Base-by-base conservation (phyloP, 2,113 vertebrate genomes). In the Zosterops lateralis region DNA sequence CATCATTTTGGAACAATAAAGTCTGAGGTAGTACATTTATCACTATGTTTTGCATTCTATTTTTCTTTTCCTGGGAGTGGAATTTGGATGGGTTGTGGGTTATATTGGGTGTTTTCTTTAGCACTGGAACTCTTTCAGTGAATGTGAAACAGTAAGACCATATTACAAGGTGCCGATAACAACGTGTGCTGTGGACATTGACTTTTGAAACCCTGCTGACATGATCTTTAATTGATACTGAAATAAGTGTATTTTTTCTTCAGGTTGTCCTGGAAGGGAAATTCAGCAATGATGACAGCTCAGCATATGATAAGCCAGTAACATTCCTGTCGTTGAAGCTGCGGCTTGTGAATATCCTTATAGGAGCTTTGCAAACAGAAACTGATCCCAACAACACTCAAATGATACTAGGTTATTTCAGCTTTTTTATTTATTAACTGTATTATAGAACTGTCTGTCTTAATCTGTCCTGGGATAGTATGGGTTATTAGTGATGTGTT, bases 1-100 rank as follows among this genome's bases (percentile, higher is more conserved):
- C 99, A 99, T 97, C 99, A 99, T 94, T 99, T 99, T 98, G 99
- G 99, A 93, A 99, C 98, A 92, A 97, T 99, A 85, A 99, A 98
- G 95, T 99, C 98, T 36, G 99, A 99, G 99, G 99, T 99, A 98
- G 82, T 73, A 38, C 75, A 21, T 29, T 56, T 51, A 26, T 2
- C 7, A 6, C 17, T 89, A 75, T 34, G 60, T 53, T 91, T 95
- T 81, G 24, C 28, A 2, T 60, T 73, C 67, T 3, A 1, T 20
- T 57, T 79, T 45, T 70, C 10, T 73, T 73, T 71, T 56, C 24
- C 14, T 67, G 16, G 12, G 25, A 34, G 42, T 45, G 64, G 60
- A 28, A 14, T 89, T 84, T 54, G 51, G 65, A 7, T 71, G 47
- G 26, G 7, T 21, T 38, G 29, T 36, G 82, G 34, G 17, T 66